phyloP scores from a whole-genome alignment of 2,113 vertebrate genomes.

The Python bivittatus region DNA sequence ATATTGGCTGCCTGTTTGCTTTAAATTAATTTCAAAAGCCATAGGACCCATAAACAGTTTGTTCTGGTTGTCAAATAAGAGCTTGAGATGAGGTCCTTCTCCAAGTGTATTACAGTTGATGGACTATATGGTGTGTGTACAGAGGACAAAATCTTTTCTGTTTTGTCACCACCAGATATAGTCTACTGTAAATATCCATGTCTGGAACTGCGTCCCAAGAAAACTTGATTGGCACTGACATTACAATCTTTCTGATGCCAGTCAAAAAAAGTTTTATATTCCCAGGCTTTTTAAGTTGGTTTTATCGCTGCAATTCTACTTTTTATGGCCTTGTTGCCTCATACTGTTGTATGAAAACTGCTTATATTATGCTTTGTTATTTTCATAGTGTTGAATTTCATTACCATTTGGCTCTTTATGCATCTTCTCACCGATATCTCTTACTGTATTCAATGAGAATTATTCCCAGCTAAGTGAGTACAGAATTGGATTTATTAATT shows the following conservation, averaged over 20 bases:
- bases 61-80: neutral
- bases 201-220: neutral
- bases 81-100: neutral
- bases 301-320: neutral
- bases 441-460: slow-evolving; percentile 13
- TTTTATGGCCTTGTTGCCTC: neutral
- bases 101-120: neutral
- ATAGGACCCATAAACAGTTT: neutral
- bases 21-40: neutral
- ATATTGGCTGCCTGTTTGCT: neutral
- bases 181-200: neutral
- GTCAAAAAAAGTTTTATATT: neutral
- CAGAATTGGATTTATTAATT: neutral
- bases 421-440: slow-evolving; percentile 3
- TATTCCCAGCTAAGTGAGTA: neutral
- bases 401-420: neutral
- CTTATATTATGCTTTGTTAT: neutral
- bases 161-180: neutral
- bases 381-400: neutral
- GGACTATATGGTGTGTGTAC: neutral
- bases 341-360: neutral
- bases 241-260: neutral
- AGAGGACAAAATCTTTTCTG: neutral
- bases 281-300: neutral
- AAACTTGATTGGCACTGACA: neutral